These are phyloP conservation scores for Beaufortia kweichowensis DNA, from an alignment of 2,113 vertebrate species.

Conservation along the genomic window DNA sequence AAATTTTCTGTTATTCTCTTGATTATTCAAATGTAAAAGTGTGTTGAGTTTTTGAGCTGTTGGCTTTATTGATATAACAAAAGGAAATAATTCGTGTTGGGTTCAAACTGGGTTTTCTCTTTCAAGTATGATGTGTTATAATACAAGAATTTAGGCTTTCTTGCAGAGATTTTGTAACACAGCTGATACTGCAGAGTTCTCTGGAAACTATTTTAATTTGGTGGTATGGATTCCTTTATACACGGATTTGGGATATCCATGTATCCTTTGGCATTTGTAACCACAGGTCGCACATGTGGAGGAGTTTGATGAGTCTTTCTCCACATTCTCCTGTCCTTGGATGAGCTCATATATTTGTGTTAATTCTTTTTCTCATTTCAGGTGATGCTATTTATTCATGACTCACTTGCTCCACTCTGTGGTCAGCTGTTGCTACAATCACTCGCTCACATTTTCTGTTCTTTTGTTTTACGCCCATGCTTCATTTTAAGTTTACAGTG, in stretches of 20 bases:
- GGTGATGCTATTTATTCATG: conserved; percentile 43
- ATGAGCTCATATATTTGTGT: conserved; percentile 44
- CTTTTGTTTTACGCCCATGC: conserved; percentile 40
- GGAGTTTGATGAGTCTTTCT: conserved; percentile 57
- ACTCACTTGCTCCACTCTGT: conserved; percentile 42
- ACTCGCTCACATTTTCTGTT: conserved; percentile 16
- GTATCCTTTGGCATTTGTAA: conserved; percentile 1
- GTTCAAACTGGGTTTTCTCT: conserved; percentile 12
- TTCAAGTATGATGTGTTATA: conserved; percentile 7
- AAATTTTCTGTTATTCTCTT: not conserved
- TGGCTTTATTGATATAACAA: not conserved
- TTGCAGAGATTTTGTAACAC: not conserved
- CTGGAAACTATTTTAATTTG: conserved; percentile 33
- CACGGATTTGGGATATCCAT: not conserved
- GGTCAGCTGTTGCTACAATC: conserved; percentile 46
- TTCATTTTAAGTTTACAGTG: conserved; percentile 46
- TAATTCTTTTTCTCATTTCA: conserved; percentile 38
- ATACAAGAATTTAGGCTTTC: conserved; percentile 10
- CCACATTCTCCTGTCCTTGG: conserved; percentile 43
- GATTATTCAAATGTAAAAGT: not conserved
- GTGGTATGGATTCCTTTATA: not conserved
- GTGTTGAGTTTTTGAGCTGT: not conserved
- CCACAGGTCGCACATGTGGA: conserved; percentile 48
- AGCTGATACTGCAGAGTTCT: not conserved
- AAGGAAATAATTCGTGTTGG: conserved; percentile 18